Evolutionary conservation across 2,888 invertebrate genomes (phyloP), one percentile per base, ranked within the genome.

Genomic region (Conops quadrifasciatus): DNA sequence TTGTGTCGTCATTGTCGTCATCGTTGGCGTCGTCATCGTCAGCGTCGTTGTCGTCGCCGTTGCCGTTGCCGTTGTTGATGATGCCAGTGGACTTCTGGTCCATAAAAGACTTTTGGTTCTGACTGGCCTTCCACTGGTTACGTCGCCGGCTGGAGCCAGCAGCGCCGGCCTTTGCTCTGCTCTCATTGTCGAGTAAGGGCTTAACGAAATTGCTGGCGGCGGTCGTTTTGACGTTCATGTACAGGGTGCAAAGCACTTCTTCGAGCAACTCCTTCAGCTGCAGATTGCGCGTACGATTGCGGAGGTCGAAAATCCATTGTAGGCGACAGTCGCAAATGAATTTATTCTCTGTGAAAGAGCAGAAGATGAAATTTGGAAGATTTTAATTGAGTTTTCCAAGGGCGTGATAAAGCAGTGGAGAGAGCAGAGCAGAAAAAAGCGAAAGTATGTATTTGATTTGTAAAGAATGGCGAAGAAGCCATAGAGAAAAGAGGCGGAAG

Each of bases 311-410:
- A 87, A 94, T 90, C 94, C 94, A 94, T 77, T 91, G 89, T 77
- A 94, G 87, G 76, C 92, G 91, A 85, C 94, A 94, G 88, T 94
- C 93, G 87, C 94, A 95, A 78, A 91, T 89, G 86, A 94, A 91
- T 84, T 90, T 91, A 87, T 94, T 95, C 80, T 92, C 94, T 95
- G 91, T 66, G 88, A 88, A n/a, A 79, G 78, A 80, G 74, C 75
- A 58, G 24, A 24, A 58, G 58, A 28, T 13, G 16, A 26, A 28
- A 28, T 26, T 21, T 70, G 11, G 69, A 73, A 63, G 51, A 59
- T 76, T 19, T 60, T 26, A 67, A 62, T 58, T 59, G 64, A 73
- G 66, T 75, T 47, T 28, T n/a, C n/a, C n/a, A n/a, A n/a, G n/a
- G n/a, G n/a, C n/a, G n/a, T n/a, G n/a, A n/a, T 49, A 49, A 49